Evolutionary conservation across 2,888 invertebrate genomes (phyloP).

Genomic region (Odontothrips loti): DNA sequence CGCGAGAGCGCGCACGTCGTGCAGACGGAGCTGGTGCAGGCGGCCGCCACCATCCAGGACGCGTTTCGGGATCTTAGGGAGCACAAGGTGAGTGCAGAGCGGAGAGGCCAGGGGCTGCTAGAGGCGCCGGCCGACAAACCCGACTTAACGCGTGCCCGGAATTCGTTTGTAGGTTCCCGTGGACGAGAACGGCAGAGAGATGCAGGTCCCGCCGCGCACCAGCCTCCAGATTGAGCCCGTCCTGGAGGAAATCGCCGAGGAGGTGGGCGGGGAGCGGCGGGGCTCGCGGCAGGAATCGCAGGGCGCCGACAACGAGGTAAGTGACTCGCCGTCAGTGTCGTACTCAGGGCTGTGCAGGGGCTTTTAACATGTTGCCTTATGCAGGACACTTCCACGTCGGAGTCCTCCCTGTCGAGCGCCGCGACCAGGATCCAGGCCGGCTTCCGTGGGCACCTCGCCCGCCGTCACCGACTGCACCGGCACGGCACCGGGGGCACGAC

Average conservation of each 20-base stretch:
- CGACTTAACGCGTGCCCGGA: too few species aligned
- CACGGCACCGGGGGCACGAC: constrained; percentile 31
- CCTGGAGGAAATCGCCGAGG: background rate
- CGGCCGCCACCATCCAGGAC: background rate
- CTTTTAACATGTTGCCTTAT: too few species aligned
- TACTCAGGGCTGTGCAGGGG: too few species aligned
- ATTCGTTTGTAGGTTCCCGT: background rate
- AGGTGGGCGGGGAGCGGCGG: background rate
- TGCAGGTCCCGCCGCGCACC: background rate
- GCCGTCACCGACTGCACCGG: background rate
- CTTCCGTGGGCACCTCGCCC: constrained; percentile 39
- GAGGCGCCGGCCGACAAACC: too few species aligned
- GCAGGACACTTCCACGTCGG: constrained; percentile 29
- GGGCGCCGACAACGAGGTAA: background rate
- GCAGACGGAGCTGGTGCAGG: background rate
- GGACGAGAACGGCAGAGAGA: background rate
- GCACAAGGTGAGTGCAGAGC: background rate
- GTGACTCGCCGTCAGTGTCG: too few species aligned
- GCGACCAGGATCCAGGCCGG: constrained; percentile 41
- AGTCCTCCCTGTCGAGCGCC: constrained; percentile 37
- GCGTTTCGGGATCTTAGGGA: background rate
- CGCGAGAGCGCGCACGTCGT: background rate
- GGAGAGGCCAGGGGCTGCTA: too few species aligned
- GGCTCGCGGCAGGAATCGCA: constrained; percentile 30
- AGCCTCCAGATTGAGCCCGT: background rate